Conservation (phyloP, 2,797 vertebrate species). For the Adelosebastes latens region DNA sequence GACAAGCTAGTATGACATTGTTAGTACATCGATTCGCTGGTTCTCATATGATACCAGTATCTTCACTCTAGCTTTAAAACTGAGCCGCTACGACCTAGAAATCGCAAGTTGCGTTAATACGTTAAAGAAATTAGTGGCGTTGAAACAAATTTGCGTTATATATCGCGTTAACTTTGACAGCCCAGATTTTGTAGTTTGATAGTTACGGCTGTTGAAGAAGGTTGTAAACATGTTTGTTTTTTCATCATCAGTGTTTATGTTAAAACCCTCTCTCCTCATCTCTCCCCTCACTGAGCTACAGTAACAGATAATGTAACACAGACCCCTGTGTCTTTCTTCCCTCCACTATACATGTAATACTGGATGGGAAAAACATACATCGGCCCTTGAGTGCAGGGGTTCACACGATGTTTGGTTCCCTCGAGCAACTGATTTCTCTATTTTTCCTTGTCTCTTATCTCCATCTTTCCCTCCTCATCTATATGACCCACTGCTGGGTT, state of each 20-base stretch:
- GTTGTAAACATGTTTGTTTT: neutral
- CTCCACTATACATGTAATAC: neutral
- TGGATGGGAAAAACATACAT: constrained; percentile 3
- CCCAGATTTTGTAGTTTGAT: neutral
- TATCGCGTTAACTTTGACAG: too few species aligned
- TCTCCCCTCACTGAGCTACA: neutral
- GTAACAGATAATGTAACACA: neutral
- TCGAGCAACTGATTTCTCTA: neutral
- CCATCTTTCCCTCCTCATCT: neutral
- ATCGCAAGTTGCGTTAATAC: too few species aligned
- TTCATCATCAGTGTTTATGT: neutral
- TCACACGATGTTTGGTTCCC: constrained; percentile 14
- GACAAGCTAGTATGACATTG: too few species aligned
- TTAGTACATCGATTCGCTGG: too few species aligned
- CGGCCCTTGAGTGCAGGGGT: neutral
- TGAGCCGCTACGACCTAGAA: accelerated
- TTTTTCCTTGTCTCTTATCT: neutral
- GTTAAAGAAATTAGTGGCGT: too few species aligned
- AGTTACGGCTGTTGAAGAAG: neutral
- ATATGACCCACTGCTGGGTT: constrained; percentile 14
- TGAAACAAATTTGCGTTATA: too few species aligned
- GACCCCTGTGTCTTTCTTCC: neutral
- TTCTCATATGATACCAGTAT: too few species aligned
- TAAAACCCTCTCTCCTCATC: neutral
- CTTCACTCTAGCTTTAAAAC: accelerated